phyloP scores from a whole-genome alignment of 2,113 vertebrate species.

The Carettochelys insculpta region DNA sequence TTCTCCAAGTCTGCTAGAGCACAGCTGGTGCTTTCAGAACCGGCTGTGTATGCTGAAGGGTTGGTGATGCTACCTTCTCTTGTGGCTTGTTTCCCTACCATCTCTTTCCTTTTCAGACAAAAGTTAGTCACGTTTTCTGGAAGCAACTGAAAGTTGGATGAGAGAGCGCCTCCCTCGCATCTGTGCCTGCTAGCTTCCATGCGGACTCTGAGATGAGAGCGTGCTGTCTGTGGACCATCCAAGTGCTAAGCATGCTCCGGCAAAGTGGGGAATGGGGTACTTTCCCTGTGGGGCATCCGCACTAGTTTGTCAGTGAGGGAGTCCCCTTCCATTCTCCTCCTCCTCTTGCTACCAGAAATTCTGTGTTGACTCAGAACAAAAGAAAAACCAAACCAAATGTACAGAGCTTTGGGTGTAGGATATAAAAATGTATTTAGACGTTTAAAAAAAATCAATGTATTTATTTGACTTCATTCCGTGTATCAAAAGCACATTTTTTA shows the following conservation, averaged over 20 bases:
- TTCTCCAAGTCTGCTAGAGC: background rate
- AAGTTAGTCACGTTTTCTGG: slow-evolving; percentile 71
- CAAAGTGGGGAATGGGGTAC: slow-evolving; percentile 55
- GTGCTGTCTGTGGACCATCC: slow-evolving; percentile 54
- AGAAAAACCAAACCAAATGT: slow-evolving; percentile 81
- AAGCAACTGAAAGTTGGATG: slow-evolving; percentile 70
- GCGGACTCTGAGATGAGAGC: slow-evolving; percentile 65
- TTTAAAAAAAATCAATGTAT: slow-evolving; percentile 82
- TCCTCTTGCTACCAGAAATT: slow-evolving; percentile 70
- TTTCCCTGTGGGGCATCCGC: slow-evolving; percentile 75
- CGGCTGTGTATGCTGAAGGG: background rate
- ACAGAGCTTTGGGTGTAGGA: slow-evolving; percentile 84
- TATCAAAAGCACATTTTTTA: slow-evolving; percentile 83
- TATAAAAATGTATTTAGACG: slow-evolving; percentile 83
- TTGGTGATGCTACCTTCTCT: background rate
- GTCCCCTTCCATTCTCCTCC: slow-evolving; percentile 24
- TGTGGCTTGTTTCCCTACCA: background rate
- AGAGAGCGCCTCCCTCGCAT: slow-evolving; percentile 53
- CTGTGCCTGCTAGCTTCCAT: slow-evolving; percentile 56
- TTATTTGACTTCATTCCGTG: slow-evolving; percentile 87
- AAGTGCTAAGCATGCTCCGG: slow-evolving; percentile 32
- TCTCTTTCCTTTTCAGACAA: slow-evolving; percentile 65
- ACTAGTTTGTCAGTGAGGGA: slow-evolving; percentile 72
- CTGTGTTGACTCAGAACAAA: slow-evolving; percentile 66
- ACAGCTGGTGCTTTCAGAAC: background rate